Evolutionary conservation across 2,797 vertebrate species (phyloP).

Genomic region (Aeoliscus strigatus): DNA sequence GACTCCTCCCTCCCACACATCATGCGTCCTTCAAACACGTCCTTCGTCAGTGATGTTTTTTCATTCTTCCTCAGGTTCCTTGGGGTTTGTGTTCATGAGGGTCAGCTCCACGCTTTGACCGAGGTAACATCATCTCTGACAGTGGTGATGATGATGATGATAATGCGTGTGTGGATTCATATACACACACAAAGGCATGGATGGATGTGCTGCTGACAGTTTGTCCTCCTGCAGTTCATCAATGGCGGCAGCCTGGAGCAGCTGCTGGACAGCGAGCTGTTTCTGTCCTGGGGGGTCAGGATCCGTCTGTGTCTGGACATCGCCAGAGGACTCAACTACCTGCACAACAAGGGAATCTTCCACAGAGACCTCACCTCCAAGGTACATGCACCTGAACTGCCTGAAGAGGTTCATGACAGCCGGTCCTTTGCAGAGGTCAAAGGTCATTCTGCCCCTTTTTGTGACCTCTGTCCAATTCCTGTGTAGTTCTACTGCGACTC

Average conservation of each 20-base stretch:
- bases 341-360: conserved; percentile 93
- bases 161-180: too few relatives aligned
- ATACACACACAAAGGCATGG: too few relatives aligned
- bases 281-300: conserved; percentile 82
- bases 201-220: too few relatives aligned
- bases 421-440: not conserved
- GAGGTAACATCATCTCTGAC: conserved; percentile 79
- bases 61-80: conserved; percentile 78
- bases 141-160: too few relatives aligned
- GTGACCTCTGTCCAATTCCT: too few relatives aligned
- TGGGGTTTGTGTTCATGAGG: conserved; percentile 94
- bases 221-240: conserved; percentile 85
- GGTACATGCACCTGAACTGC: conserved; percentile 65
- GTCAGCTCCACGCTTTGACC: conserved; percentile 90
- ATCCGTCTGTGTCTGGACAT: conserved; percentile 86
- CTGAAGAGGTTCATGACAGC: not conserved
- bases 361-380: conserved; percentile 96
- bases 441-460: not conserved
- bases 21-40: too few relatives aligned
- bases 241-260: conserved; percentile 95
- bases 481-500: too few relatives aligned
- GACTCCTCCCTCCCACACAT: too few relatives aligned
- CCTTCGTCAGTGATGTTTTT: too few relatives aligned
- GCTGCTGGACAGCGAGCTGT: conserved; percentile 84
- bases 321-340: conserved; percentile 83